Conservation (phyloP, 2,888 invertebrate species). For the Netelia virgata region DNA sequence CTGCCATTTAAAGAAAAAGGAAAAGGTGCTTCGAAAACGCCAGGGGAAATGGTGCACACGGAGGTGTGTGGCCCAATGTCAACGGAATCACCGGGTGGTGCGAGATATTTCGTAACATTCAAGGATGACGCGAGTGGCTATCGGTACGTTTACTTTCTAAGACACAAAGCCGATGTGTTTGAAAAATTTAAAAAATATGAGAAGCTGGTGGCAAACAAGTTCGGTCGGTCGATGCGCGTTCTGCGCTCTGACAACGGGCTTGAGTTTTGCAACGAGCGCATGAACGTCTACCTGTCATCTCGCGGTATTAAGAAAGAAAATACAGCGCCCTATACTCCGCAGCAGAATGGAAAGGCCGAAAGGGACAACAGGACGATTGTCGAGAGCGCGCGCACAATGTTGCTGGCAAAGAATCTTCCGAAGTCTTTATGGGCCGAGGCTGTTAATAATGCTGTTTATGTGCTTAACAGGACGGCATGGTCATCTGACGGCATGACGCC, state of each 20-base stretch:
- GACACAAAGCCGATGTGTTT: conserved; percentile 50
- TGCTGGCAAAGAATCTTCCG: conserved; percentile 14
- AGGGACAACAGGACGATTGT: conserved; percentile 73
- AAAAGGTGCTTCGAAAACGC: conserved; percentile 11
- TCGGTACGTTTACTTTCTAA: conserved; percentile 29
- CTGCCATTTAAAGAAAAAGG: conserved; percentile 35
- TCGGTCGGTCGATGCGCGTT: conserved; percentile 19
- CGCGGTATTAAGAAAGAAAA: conserved; percentile 48
- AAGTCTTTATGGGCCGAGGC: conserved; percentile 69
- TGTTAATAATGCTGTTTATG: conserved; percentile 66
- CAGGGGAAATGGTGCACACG: conserved; percentile 65
- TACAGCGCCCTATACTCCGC: conserved; percentile 56
- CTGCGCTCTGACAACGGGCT: conserved; percentile 60
- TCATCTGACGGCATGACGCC: conserved; percentile 34
- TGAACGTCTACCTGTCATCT: conserved; percentile 45
- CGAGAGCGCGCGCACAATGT: neutral
- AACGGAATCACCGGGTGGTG: conserved; percentile 52
- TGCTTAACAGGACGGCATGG: conserved; percentile 37
- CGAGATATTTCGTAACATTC: conserved; percentile 65
- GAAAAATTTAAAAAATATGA: conserved; percentile 46
- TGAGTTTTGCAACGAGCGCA: conserved; percentile 55
- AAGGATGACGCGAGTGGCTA: conserved; percentile 64
- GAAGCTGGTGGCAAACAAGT: conserved; percentile 44
- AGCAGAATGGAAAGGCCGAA: conserved; percentile 70
- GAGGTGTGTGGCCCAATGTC: conserved; percentile 35